These are phyloP conservation scores for Poecile montanus DNA, from an alignment of 2,797 vertebrate species.

Conservation along the genomic window DNA sequence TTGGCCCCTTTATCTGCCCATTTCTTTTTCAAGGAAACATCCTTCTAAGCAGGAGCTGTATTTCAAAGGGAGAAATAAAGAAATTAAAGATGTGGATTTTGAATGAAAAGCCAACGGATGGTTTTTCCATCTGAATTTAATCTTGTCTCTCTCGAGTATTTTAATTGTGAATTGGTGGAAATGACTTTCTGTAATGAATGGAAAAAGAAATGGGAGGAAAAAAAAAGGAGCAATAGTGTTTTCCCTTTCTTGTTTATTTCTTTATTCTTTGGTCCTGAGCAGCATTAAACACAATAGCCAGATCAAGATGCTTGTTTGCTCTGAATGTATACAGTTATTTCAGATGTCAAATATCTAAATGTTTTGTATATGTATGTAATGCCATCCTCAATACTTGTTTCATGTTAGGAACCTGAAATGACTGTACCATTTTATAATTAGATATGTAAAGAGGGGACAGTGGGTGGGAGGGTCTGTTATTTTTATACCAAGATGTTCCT, in stretches of 20 bases:
- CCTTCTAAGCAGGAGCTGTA: background rate
- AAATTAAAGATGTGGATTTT: background rate
- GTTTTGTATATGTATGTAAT: constrained; percentile 67
- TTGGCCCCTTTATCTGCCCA: background rate
- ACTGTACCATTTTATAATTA: constrained; percentile 77
- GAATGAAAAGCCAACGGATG: background rate
- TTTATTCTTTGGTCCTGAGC: constrained; percentile 11
- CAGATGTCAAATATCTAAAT: constrained; percentile 56
- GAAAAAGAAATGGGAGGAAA: background rate
- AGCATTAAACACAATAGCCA: constrained; percentile 19
- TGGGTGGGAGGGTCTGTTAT: constrained; percentile 66
- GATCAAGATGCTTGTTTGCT: constrained; percentile 56
- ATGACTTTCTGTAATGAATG: background rate
- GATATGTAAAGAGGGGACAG: constrained; percentile 55
- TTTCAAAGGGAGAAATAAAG: background rate
- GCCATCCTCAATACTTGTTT: constrained; percentile 60
- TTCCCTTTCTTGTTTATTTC: constrained; percentile 6
- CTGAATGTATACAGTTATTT: constrained; percentile 69
- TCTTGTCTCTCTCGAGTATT: background rate
- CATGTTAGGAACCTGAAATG: constrained; percentile 56
- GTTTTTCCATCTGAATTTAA: background rate
- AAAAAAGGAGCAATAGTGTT: background rate
- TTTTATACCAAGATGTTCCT: constrained; percentile 76
- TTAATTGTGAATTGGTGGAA: constrained; percentile 21
- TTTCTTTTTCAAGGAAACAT: background rate